These are phyloP conservation scores for Apamea anceps DNA, from an alignment of 2,888 invertebrate genomes.

Conservation along the genomic window DNA sequence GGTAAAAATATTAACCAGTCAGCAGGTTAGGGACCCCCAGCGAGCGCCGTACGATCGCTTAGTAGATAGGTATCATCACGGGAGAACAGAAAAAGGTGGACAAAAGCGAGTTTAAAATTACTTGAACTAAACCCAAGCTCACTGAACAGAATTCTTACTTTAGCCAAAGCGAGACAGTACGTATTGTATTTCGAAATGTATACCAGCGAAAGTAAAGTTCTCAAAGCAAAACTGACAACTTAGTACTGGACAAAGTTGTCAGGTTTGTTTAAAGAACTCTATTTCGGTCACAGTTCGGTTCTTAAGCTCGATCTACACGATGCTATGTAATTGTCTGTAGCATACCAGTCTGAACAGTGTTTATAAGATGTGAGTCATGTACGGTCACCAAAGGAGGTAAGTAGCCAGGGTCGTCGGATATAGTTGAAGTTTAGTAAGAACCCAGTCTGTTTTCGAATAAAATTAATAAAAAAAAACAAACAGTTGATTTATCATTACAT, in stretches of 20 bases:
- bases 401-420: too few species aligned
- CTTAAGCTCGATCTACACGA: neutral
- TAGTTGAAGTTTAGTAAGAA: too few species aligned
- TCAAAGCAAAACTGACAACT: neutral
- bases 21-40: neutral
- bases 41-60: neutral
- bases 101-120: neutral
- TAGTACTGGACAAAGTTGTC: too few species aligned
- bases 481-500: too few species aligned
- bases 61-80: neutral
- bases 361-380: neutral
- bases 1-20: neutral
- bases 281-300: neutral
- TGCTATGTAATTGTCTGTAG: neutral
- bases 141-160: neutral
- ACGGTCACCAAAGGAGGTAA: too few species aligned
- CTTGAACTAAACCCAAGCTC: neutral
- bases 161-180: too few species aligned
- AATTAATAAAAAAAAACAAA: too few species aligned
- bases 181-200: neutral
- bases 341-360: neutral
- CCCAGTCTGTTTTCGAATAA: too few species aligned
- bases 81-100: neutral
- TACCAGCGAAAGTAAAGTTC: neutral
- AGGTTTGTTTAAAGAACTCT: neutral